Base-by-base conservation (phyloP, 2,888 invertebrate species). In the Sceliomorpha sp. region DNA sequence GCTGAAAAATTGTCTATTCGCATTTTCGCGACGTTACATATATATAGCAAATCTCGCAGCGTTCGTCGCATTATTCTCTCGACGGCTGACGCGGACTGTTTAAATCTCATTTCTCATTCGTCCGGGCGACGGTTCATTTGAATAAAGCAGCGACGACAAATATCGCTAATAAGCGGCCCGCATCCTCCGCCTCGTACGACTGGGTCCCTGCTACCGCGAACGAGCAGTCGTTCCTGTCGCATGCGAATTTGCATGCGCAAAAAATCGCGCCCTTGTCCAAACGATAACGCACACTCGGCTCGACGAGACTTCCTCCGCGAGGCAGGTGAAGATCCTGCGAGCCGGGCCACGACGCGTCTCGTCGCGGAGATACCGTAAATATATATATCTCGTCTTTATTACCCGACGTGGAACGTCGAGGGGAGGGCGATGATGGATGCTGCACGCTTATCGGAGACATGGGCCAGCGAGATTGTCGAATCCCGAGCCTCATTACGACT, bases 351-450 rank as follows among this genome's bases (percentile, higher is more conserved):
- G 51, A 24, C 44, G 37, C 59, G 51, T 50, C 42, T 69, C 27
- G 45, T 27, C 37, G 9, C 45, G 24, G 58, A 47, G 60, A 39
- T 37, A 72, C 73, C 73, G 51, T 74, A 70, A 74, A 70, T n/a
- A n/a, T n/a, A n/a, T n/a, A n/a, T n/a, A 73, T 81, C 72, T 80
- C 76, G 76, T 83, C 81, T 82, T 81, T 79, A 83, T 81, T 81
- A 80, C 75, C 74, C 48, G 64, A 64, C 62, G 67, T 47, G 66
- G 51, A 63, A 60, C 70, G 39, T 68, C 50, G 67, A n/a, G 42
- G 34, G 60, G 47, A 72, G 63, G 76, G 70, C 66, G 72, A 72
- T 75, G 77, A 77, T 77, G 68, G 76, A 76, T 76, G 74, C 66
- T 55, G 45, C n/a, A 17, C 48, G 62, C 67, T 79, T 80, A 80